These are phyloP conservation scores for Diprion similis DNA, from an alignment of 1,140 invertebrate species.

Conservation along the genomic window DNA sequence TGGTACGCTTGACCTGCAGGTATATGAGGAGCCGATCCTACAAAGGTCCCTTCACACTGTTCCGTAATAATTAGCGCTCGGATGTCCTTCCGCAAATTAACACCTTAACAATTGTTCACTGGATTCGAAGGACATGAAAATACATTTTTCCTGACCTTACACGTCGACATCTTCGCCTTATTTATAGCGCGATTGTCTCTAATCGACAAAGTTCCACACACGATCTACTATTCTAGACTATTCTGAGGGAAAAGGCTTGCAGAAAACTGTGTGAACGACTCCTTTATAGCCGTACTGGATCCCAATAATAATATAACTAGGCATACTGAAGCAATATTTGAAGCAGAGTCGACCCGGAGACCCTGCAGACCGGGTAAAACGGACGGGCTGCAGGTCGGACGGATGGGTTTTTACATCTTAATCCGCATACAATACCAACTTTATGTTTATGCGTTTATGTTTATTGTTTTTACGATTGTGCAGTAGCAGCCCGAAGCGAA, in stretches of 20 bases:
- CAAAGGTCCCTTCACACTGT: not conserved
- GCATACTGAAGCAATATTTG: conserved; percentile 21
- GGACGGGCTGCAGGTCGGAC: conserved; percentile 18
- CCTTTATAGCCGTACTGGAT: not conserved
- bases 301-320: conserved; percentile 18
- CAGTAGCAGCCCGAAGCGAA: conserved; percentile 28
- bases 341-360: conserved; percentile 6
- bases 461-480: conserved; percentile 44
- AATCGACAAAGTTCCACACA: no score
- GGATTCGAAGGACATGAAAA: no score
- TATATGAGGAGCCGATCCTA: not conserved
- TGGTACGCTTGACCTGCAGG: not conserved
- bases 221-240: no score
- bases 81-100: no score
- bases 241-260: not conserved
- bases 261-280: not conserved
- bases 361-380: conserved; percentile 8
- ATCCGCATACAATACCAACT: conserved; percentile 34
- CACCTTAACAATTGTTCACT: no score
- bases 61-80: not conserved
- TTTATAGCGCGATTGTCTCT: no score
- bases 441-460: conserved; percentile 43
- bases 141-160: no score
- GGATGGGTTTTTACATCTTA: conserved; percentile 36
- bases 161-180: no score